phyloP scores from a whole-genome alignment of 2,797 vertebrate species.

The Micromesistius poutassou region DNA sequence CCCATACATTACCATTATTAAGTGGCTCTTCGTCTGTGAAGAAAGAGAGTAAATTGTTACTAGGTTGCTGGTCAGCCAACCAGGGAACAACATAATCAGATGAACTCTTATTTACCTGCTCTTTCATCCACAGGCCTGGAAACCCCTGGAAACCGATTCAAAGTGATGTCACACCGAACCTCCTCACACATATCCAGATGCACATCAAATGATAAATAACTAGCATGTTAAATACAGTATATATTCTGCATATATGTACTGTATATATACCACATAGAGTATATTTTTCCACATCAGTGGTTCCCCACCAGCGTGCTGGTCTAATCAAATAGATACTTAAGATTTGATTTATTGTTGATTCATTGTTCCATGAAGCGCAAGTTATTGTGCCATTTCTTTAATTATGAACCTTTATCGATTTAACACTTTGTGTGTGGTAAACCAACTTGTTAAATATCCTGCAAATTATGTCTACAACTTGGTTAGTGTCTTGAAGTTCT shows the following conservation, averaged over 20 bases:
- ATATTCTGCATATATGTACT: too few species aligned
- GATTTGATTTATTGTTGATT: not conserved
- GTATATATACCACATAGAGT: too few species aligned
- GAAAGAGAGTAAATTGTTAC: not conserved
- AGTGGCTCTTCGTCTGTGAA: not conserved
- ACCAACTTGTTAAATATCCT: too few species aligned
- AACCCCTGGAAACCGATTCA: constrained; percentile 52
- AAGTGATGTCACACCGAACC: too few species aligned
- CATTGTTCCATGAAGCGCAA: not conserved
- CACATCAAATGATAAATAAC: too few species aligned
- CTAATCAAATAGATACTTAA: not conserved
- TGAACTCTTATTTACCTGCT: constrained; percentile 72
- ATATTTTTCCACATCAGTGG: too few species aligned
- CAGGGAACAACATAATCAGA: not conserved
- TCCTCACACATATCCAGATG: too few species aligned
- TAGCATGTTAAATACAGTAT: too few species aligned
- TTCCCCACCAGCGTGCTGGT: too few species aligned
- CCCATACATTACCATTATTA: not conserved
- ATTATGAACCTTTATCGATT: not conserved
- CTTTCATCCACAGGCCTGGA: constrained; percentile 76
- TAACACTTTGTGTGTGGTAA: not conserved
- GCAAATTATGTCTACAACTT: too few species aligned
- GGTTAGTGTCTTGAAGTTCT: too few species aligned
- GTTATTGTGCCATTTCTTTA: not conserved
- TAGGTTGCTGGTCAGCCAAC: not conserved